A percentile compares a stretch with the other conserved stretches of the same genome.
Evolutionary conservation across 1,140 invertebrate species (phyloP).

Genomic region (Diprion similis): DNA sequence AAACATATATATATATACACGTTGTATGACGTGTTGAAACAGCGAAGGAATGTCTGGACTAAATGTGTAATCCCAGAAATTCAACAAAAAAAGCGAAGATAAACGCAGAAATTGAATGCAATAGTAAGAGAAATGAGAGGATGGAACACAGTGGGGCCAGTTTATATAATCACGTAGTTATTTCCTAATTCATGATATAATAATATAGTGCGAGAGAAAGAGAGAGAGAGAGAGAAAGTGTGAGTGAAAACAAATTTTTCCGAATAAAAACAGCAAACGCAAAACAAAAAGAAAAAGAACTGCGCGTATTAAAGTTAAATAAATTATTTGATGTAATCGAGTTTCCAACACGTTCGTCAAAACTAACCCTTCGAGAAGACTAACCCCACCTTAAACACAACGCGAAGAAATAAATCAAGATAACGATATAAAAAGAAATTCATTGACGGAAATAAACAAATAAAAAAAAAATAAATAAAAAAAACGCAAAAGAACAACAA

Average conservation of each 20-base stretch:
- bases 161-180: conserved; percentile 21
- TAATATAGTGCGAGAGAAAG: conserved; percentile 9
- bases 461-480: background rate
- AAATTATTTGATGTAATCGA: background rate
- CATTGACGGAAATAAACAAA: background rate
- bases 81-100: conserved; percentile 4
- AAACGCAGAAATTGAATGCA: conserved; percentile 19
- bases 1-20: too few relatives aligned
- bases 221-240: conserved; percentile 17
- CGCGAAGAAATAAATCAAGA: too few relatives aligned
- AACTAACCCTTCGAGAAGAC: background rate
- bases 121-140: conserved; percentile 15
- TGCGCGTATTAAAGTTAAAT: conserved; percentile 13
- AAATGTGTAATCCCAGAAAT: conserved; percentile 21
- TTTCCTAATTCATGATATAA: conserved; percentile 13
- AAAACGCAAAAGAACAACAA: conserved; percentile 16
- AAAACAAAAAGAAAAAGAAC: conserved; percentile 14
- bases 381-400: background rate
- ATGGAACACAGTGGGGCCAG: conserved; percentile 28
- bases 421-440: too few relatives aligned
- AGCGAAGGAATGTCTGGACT: conserved; percentile 19
- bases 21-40: background rate
- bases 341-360: background rate
- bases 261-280: conserved; percentile 23
- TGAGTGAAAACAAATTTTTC: conserved; percentile 1